These are phyloP conservation scores for Mustela nigripes DNA, from an alignment of 2,113 vertebrate species.

Conservation along the genomic window DNA sequence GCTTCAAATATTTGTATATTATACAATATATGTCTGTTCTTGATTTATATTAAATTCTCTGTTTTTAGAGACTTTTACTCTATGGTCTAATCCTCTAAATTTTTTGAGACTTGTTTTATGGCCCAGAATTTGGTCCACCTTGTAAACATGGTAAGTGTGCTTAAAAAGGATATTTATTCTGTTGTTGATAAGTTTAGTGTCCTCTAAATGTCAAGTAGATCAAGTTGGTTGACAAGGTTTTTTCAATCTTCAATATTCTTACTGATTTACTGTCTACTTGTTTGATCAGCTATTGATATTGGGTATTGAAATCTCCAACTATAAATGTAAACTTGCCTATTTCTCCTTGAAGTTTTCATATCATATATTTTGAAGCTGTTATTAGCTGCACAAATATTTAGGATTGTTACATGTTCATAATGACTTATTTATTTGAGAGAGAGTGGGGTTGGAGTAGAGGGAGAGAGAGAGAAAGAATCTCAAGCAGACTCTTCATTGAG, in stretches of 20 bases:
- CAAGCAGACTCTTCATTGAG: no score
- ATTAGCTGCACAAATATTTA: neutral
- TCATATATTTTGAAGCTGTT: neutral
- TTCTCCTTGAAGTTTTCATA: neutral
- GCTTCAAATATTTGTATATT: neutral
- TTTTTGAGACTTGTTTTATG: neutral
- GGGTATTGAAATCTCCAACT: neutral
- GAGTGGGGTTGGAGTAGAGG: no score
- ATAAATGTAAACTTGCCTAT: neutral
- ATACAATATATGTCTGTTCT: neutral
- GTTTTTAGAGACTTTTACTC: neutral
- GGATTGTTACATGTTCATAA: neutral
- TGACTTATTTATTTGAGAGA: no score
- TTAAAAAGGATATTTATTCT: neutral
- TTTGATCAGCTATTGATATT: neutral
- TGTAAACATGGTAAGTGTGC: neutral
- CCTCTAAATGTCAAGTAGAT: neutral
- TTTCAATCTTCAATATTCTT: neutral
- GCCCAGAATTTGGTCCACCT: neutral
- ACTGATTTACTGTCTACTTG: neutral
- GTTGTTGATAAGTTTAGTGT: neutral
- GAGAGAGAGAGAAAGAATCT: no score
- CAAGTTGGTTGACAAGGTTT: neutral
- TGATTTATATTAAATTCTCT: neutral
- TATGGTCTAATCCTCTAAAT: neutral